Evolutionary conservation across 2,888 invertebrate genomes (phyloP), one percentile per base, ranked within the genome.

Genomic region (Drosophila mayaguana): DNA sequence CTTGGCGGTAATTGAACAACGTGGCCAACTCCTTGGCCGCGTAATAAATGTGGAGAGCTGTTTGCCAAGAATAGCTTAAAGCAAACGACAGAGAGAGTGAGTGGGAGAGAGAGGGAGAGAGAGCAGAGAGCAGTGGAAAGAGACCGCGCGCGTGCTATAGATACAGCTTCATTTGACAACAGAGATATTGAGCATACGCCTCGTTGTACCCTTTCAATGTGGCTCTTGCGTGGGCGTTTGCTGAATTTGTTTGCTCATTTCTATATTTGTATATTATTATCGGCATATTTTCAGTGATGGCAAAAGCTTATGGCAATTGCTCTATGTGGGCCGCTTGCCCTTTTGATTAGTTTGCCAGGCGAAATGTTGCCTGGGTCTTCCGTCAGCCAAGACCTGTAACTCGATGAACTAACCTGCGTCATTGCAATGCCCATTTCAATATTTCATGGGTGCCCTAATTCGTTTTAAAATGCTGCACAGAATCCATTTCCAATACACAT

Each of bases 1-100:
- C 81, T 89, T 88, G 86, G 89, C 86, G 83, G 89, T 88, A 87
- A 87, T 87, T 87, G 87, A 89, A 88, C 86, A 87, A 80, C 89
- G 80, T 86, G 77, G 75, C 78, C 62, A 66, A 60, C 67, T 75
- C 68, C 72, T 69, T 64, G 73, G 77, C 46, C 64, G 60, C 68
- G 71, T 77, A 75, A 87, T 82, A 88, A 86, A 84, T 87, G 82
- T 79, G 48, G 59, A 70, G 67, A 72, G 71, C 57, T 78, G 74
- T 65, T 83, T 80, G 83, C 78, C 72, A 79, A 75, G 79, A 80
- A 72, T 28, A 75, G 78, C 75, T 82, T 78, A 82, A 63, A 69
- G 88, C 75, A 85, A 83, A 80, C 85, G 83, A 75, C 68, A 63
- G 48, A 61, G 48, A 70, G 8, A 8, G 9, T n/a, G 22, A 16